Evolutionary conservation across 2,797 vertebrate species (phyloP).

Genomic region (Hippocampus kuda): DNA sequence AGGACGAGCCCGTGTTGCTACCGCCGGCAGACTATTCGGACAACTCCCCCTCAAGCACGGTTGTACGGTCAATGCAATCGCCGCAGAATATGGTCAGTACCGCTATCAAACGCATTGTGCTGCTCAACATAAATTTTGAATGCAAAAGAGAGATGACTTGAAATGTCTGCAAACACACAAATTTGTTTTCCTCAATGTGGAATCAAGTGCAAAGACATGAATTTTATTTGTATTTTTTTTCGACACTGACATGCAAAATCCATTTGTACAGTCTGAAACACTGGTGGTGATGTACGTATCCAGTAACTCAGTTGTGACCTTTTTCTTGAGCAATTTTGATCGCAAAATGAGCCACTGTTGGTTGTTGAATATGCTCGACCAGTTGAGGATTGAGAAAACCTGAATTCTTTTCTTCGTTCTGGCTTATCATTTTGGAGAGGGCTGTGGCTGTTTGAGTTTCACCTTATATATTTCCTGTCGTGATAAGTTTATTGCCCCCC

Average conservation of each 20-base stretch:
- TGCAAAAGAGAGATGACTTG: too few species aligned
- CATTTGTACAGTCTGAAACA: too few species aligned
- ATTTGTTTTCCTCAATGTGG: too few species aligned
- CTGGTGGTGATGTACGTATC: too few species aligned
- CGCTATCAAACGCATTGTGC: not conserved
- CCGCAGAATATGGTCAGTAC: conserved; percentile 55
- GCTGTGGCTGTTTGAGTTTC: not conserved
- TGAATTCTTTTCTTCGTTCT: not conserved
- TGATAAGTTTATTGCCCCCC: not conserved
- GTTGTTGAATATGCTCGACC: too few species aligned
- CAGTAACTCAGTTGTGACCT: not conserved
- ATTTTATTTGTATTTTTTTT: too few species aligned
- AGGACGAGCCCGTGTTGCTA: conserved; percentile 65
- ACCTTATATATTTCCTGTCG: not conserved
- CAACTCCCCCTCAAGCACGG: conserved; percentile 18
- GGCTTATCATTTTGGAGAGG: not conserved
- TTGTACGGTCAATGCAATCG: conserved; percentile 31
- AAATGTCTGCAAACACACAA: too few species aligned
- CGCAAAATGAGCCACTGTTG: not conserved
- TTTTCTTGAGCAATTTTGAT: not conserved
- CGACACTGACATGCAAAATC: too few species aligned
- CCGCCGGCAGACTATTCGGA: conserved; percentile 86
- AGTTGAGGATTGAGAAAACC: not conserved
- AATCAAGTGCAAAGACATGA: too few species aligned
- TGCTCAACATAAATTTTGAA: too few species aligned